Evolutionary conservation across 1,140 invertebrate genomes (phyloP).

Genomic region (Meloidogyne floridensis): DNA sequence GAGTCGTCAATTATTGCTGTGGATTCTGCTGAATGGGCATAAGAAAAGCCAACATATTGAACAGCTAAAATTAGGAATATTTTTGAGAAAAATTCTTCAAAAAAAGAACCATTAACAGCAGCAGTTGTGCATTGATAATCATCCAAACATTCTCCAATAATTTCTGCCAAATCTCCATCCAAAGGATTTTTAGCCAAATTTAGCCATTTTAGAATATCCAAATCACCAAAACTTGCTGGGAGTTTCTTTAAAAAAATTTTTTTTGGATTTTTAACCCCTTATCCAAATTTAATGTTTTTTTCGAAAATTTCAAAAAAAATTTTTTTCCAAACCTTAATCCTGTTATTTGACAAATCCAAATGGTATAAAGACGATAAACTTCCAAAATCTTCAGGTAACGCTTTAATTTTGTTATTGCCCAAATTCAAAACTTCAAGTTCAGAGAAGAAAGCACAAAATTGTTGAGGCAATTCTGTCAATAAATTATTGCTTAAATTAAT

Average conservation of each 20-base stretch:
- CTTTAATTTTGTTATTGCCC: conserved; percentile 14
- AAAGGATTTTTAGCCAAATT: conserved; percentile 28
- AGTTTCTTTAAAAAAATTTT: conserved; percentile 16
- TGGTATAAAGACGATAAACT: neutral
- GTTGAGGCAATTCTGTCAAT: conserved; percentile 3
- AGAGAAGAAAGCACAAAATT: conserved; percentile 16
- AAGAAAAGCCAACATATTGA: conserved; percentile 24
- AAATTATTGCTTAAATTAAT: conserved; percentile 21
- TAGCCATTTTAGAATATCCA: conserved; percentile 17
- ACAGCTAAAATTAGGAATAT: conserved; percentile 7
- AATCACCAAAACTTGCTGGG: conserved; percentile 18
- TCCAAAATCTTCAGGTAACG: conserved; percentile 19
- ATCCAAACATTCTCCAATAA: conserved; percentile 15
- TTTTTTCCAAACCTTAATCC: conserved; percentile 16
- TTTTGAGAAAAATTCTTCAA: neutral
- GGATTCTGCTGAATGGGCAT: conserved; percentile 12
- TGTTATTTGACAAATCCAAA: conserved; percentile 23
- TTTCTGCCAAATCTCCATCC: conserved; percentile 24
- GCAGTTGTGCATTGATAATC: conserved; percentile 6
- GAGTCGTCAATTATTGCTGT: conserved; percentile 19
- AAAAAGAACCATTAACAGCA: conserved; percentile 2
- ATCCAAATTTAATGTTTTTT: no score
- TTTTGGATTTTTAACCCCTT: no score
- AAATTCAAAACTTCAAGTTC: conserved; percentile 17
- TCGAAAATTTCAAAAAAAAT: neutral